Percentiles rank a stretch among this genome's conserved stretches.
These are phyloP conservation scores for Tiliacea citrago DNA, from an alignment of 2,888 invertebrate species.

Conservation along the genomic window DNA sequence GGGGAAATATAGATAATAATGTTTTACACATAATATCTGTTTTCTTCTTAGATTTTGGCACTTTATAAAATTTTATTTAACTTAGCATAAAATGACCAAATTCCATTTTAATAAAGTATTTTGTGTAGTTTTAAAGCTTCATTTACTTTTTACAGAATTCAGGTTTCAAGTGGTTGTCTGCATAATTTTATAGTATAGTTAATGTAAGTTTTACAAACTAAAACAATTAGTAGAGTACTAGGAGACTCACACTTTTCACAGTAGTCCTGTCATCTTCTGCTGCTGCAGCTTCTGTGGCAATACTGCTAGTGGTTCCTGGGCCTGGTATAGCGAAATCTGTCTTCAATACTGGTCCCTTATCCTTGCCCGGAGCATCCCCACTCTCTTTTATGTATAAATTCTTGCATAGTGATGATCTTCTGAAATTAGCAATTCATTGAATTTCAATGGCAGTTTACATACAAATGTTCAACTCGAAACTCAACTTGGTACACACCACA, in stretches of 20 bases:
- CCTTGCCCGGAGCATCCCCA: slow-evolving; percentile 73
- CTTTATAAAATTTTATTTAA: background rate
- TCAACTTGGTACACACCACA: background rate
- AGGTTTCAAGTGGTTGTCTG: background rate
- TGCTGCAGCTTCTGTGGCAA: slow-evolving; percentile 62
- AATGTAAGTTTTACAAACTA: background rate
- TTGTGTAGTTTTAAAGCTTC: background rate
- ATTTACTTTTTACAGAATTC: background rate
- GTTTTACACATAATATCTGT: background rate
- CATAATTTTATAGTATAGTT: background rate
- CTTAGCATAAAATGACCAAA: background rate
- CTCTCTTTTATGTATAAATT: slow-evolving; percentile 78
- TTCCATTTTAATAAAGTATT: background rate
- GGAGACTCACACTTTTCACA: slow-evolving; percentile 83
- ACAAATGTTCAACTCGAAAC: background rate
- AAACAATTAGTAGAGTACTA: no score
- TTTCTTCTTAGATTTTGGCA: background rate
- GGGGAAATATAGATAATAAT: background rate
- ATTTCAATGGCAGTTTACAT: background rate
- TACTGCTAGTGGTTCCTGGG: slow-evolving; percentile 43
- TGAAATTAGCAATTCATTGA: slow-evolving; percentile 61
- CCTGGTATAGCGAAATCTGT: slow-evolving; percentile 62
- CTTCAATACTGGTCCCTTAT: slow-evolving; percentile 68
- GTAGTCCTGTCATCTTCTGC: slow-evolving; percentile 81
- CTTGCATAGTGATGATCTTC: slow-evolving; percentile 84